These are phyloP conservation scores for Pyrgus malvae DNA, from an alignment of 2,888 invertebrate species.

Conservation along the genomic window DNA sequence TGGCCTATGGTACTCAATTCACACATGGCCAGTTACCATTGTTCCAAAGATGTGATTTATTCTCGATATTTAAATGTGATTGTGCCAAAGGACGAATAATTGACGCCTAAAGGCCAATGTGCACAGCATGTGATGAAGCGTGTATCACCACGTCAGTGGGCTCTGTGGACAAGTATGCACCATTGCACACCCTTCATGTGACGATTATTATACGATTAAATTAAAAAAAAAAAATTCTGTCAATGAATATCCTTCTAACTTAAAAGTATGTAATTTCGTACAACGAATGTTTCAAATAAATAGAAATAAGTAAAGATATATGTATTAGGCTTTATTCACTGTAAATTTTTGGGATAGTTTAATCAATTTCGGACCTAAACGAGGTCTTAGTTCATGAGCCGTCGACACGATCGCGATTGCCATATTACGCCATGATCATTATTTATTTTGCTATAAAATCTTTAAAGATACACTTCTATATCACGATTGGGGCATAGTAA, in stretches of 20 bases:
- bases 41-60: background rate
- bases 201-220: background rate
- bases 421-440: too few species aligned
- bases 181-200: constrained; percentile 55
- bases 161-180: constrained; percentile 53
- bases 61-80: constrained; percentile 1
- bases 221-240: background rate
- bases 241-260: background rate
- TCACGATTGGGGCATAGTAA: too few species aligned
- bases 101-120: constrained; percentile 53
- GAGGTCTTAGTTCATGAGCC: too few species aligned
- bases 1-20: too few species aligned
- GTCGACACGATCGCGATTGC: too few species aligned
- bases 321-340: too few species aligned
- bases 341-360: too few species aligned
- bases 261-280: too few species aligned
- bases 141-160: constrained; percentile 54
- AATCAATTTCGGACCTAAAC: too few species aligned
- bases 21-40: too few species aligned
- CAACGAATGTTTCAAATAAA: background rate
- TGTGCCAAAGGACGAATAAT: constrained; percentile 27
- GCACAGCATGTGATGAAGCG: constrained; percentile 55
- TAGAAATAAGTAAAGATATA: background rate
- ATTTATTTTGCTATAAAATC: too few species aligned
- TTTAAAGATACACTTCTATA: too few species aligned